Conservation (phyloP, 2,113 vertebrate species). For the Chionomys nivalis region DNA sequence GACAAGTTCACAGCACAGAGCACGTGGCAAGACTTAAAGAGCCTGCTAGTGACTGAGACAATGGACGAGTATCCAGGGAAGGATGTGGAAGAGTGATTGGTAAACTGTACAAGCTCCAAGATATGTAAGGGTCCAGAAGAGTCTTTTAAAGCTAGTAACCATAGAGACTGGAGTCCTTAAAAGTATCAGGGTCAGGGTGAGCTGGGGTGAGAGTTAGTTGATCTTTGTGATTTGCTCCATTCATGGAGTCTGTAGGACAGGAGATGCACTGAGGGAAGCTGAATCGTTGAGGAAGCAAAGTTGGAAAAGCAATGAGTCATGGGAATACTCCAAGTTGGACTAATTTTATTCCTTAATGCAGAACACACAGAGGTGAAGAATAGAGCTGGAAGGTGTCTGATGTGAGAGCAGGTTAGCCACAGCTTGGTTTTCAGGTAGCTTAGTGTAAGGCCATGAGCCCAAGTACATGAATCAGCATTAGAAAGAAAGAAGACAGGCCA, state of each 20-base stretch:
- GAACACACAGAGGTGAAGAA: background rate
- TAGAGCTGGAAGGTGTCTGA: background rate
- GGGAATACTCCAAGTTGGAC: background rate
- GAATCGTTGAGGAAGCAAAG: background rate
- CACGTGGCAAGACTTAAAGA: background rate
- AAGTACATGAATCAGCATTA: background rate
- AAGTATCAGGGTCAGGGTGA: background rate
- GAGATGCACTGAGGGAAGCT: background rate
- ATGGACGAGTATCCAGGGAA: background rate
- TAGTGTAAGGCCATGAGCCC: background rate
- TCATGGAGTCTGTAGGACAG: background rate
- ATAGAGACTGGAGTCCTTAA: background rate
- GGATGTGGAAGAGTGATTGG: background rate
- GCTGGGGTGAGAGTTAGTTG: too few relatives aligned
- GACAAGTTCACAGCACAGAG: background rate
- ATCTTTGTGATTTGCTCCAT: background rate
- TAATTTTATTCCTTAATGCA: background rate
- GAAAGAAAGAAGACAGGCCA: background rate
- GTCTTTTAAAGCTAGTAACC: background rate
- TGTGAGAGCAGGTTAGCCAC: background rate
- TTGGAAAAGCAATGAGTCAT: background rate
- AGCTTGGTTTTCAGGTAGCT: background rate
- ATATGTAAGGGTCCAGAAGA: background rate
- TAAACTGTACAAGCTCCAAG: background rate
- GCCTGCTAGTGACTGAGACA: background rate